Conservation (phyloP, 2,113 vertebrate genomes). For the Uria aalge region DNA sequence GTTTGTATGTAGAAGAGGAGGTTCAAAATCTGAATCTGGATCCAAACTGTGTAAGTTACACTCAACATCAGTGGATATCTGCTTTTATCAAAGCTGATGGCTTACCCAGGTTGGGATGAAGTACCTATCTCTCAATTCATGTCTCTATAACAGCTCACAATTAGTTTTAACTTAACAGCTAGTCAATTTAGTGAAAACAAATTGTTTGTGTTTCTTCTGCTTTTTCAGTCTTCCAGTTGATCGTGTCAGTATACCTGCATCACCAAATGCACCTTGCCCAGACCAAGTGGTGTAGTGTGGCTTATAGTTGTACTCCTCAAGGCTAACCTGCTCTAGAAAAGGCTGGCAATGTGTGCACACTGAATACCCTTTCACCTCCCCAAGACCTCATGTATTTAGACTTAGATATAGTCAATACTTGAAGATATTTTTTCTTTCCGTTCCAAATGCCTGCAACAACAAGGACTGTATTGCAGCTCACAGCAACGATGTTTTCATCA, state of each 20-base stretch:
- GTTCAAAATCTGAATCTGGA: background rate
- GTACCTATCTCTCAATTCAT: background rate
- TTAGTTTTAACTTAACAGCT: background rate
- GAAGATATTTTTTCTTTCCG: background rate
- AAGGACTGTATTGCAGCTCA: background rate
- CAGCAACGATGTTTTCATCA: background rate
- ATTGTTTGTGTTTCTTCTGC: background rate
- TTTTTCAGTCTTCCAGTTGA: background rate
- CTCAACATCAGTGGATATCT: background rate
- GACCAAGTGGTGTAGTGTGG: background rate
- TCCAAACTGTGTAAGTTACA: background rate
- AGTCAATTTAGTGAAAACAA: background rate
- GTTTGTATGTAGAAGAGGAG: background rate
- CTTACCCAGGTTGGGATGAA: background rate
- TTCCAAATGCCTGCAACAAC: background rate
- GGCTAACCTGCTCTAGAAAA: background rate
- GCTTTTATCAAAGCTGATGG: background rate
- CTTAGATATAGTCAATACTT: background rate
- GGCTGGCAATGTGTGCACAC: background rate
- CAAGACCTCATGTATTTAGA: background rate
- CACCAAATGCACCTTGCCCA: background rate
- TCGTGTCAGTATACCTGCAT: background rate
- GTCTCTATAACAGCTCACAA: background rate
- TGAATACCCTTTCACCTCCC: background rate
- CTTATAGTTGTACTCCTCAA: background rate